Evolutionary conservation across 2,113 vertebrate species (phyloP), one percentile per base, ranked within the genome.

Genomic region (Capreolus pygargus): DNA sequence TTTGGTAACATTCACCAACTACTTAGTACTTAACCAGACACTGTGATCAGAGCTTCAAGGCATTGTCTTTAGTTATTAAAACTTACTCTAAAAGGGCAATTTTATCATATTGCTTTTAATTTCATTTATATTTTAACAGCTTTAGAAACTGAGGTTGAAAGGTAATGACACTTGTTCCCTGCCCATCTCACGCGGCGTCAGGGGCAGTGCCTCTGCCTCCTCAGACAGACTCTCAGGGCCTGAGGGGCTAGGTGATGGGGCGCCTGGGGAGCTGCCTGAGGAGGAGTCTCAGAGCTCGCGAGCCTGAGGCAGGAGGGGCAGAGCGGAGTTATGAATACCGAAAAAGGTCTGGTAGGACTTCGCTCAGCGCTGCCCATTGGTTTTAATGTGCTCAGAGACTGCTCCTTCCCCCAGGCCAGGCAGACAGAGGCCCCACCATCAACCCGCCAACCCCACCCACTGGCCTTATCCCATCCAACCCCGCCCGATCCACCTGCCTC

Each of bases 111-210:
- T 21, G 27, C 2, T 61, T 61, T 30, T 61, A 61, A 61, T 61
- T 61, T 61, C 60, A n/a, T 64, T 64, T 30, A 7, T 19, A 45
- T 94, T 47, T 23, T 23, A 82, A 67, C n/a, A 67, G 54, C 13
- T 14, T 27, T 27, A 76, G 54, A 60, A 36, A 90, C n/a, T 13
- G 60, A 60, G 81, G 52, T 67, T 91, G 19, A 43, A 55, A 86
- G 36, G 3, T 60, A 19, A 45, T 28, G 67, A 43, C 4, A n/a
- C 3, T 28, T 52, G 10, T 43, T 21, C 1, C 27, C 28, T 36
- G 55, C 27, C 28, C 2, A 8, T 28, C 57, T 55, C 23, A 2
- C 28, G 5, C 7, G n/a, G 17, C 3, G 3, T 21, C 0, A 4
- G n/a, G 21, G 36, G 15, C 19, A 1, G 45, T 28, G 43, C 11